phyloP scores from a whole-genome alignment of 2,113 vertebrate species.

The Calyptomena viridis region DNA sequence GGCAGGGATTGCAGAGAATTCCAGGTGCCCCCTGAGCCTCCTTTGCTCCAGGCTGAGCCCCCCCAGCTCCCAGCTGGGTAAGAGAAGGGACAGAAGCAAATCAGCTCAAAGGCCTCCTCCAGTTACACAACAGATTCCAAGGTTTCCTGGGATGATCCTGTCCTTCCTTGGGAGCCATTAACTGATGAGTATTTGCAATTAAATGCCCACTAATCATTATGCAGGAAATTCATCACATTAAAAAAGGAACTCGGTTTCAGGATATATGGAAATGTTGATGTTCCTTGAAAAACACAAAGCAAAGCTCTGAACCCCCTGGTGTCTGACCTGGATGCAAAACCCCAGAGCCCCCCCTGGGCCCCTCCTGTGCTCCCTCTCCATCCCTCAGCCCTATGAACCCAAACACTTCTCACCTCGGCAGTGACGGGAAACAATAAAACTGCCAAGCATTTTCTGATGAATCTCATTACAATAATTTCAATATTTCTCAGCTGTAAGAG shows the following conservation, averaged over 20 bases:
- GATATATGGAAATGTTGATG: not conserved
- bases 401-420: not conserved
- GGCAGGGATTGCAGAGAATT: not conserved
- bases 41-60: not conserved
- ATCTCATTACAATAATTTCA: not conserved
- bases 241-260: not conserved
- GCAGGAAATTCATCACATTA: not conserved
- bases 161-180: not conserved
- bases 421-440: not conserved
- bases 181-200: not conserved
- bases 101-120: not conserved
- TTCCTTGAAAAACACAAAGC: not conserved
- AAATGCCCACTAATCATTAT: not conserved
- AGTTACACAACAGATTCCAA: fast-evolving
- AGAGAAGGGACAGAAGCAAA: not conserved
- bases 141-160: not conserved
- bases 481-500: not conserved
- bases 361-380: too few relatives aligned
- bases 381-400: not conserved
- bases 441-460: not conserved
- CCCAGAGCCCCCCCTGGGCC: not conserved
- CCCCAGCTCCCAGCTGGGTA: not conserved
- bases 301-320: too few relatives aligned
- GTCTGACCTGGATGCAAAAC: too few relatives aligned
- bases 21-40: not conserved